Evolutionary conservation across 2,797 vertebrate species (phyloP).

Genomic region (Xenops minutus): DNA sequence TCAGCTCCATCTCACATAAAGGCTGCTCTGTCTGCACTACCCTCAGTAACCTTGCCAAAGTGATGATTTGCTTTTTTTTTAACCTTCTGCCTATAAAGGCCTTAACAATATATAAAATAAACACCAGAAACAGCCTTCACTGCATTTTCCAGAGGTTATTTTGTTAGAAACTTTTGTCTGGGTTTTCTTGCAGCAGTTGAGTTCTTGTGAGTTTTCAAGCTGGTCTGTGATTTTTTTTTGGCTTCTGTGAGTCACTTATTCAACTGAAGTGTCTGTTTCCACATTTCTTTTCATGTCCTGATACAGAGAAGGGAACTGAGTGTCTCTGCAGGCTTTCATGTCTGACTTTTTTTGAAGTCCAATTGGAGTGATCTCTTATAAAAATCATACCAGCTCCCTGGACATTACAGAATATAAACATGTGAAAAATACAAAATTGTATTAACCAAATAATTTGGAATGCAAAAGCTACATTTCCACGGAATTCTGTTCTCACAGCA

Average conservation of each 20-base stretch:
- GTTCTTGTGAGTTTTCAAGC: not conserved
- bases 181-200: not conserved
- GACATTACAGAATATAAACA: not conserved
- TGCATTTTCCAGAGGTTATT: not conserved
- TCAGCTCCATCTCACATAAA: not conserved
- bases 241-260: not conserved
- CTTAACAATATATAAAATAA: not conserved
- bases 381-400: not conserved
- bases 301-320: not conserved
- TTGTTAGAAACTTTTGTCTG: not conserved
- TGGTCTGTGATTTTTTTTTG: not conserved
- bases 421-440: not conserved
- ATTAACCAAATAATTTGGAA: not conserved
- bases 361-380: not conserved
- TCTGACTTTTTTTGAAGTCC: not conserved
- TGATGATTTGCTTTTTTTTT: not conserved
- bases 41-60: not conserved
- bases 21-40: not conserved
- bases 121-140: not conserved
- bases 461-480: not conserved
- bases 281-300: not conserved
- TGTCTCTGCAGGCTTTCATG: not conserved
- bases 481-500: rapidly evolving
- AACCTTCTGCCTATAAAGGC: not conserved
- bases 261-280: not conserved